A percentile compares a stretch with the other conserved stretches of the same genome.
Conservation (phyloP, 2,113 vertebrate genomes). For the Trematomus loennbergii region DNA sequence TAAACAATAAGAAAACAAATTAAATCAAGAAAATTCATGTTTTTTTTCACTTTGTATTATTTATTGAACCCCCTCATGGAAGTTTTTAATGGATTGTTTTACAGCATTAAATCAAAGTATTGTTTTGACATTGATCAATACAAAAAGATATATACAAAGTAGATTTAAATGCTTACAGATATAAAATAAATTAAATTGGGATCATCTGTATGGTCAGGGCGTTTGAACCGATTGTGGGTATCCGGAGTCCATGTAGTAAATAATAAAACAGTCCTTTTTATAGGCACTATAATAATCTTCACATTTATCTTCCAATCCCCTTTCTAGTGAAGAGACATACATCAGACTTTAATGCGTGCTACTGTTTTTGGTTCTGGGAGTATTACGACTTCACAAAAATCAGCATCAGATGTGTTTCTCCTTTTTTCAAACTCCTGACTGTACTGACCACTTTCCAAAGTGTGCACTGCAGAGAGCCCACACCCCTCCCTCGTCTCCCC, state of each 20-base stretch:
- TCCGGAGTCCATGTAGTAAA: background rate
- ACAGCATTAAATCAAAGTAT: background rate
- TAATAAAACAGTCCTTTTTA: background rate
- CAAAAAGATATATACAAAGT: background rate
- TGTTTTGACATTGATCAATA: background rate
- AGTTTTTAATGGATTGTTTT: background rate
- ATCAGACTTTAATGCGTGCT: background rate
- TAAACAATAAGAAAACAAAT: background rate
- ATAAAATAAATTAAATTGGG: background rate
- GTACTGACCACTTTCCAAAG: slow-evolving; percentile 40
- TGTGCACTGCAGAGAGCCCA: slow-evolving; percentile 8
- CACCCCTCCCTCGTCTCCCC: slow-evolving; percentile 25
- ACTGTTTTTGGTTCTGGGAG: background rate
- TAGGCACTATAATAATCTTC: background rate
- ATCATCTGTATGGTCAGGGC: too few relatives aligned
- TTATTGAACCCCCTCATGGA: background rate
- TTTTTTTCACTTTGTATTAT: background rate
- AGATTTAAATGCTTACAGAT: background rate
- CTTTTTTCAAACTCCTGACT: slow-evolving; percentile 13
- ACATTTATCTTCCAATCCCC: background rate
- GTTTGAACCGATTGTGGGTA: too few relatives aligned
- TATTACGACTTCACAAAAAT: background rate
- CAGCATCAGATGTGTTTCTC: background rate
- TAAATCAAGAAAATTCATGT: background rate
- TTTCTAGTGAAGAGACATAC: background rate